Conservation (phyloP, 2,113 vertebrate genomes). For the Chlorodrepanis virens region DNA sequence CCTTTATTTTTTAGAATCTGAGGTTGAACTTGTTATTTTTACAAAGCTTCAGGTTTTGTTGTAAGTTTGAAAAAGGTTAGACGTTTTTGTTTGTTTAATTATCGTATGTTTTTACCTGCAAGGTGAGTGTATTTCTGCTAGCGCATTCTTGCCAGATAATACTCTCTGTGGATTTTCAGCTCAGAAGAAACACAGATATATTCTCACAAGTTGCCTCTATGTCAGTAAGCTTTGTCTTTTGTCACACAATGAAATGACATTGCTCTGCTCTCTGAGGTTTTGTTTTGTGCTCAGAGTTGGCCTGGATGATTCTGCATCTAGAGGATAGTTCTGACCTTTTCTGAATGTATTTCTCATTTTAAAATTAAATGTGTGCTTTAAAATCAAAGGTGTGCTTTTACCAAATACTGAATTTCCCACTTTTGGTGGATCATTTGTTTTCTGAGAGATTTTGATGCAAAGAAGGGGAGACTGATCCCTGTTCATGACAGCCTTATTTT, state of each 20-base stretch:
- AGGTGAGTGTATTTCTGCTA: not conserved
- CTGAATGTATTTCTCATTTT: not conserved
- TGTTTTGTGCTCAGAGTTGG: not conserved
- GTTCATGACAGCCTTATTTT: not conserved
- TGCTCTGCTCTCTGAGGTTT: not conserved
- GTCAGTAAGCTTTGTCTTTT: not conserved
- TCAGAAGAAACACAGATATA: not conserved
- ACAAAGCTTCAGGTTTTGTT: not conserved
- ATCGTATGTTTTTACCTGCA: not conserved
- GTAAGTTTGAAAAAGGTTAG: not conserved
- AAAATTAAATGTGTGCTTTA: not conserved
- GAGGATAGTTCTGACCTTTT: not conserved
- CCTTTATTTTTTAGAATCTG: not conserved
- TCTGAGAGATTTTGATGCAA: not conserved
- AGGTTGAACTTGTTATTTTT: not conserved
- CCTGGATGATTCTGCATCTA: not conserved
- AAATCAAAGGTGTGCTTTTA: not conserved
- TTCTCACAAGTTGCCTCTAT: not conserved
- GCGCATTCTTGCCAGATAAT: not conserved
- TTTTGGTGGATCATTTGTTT: not conserved
- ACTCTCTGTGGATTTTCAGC: not conserved
- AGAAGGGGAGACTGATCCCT: not conserved
- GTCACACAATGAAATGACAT: not conserved
- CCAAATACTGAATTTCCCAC: not conserved
- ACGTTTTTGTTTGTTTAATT: not conserved